Base-by-base conservation (phyloP, 2,113 vertebrate genomes). In the Brachirus orientalis region DNA sequence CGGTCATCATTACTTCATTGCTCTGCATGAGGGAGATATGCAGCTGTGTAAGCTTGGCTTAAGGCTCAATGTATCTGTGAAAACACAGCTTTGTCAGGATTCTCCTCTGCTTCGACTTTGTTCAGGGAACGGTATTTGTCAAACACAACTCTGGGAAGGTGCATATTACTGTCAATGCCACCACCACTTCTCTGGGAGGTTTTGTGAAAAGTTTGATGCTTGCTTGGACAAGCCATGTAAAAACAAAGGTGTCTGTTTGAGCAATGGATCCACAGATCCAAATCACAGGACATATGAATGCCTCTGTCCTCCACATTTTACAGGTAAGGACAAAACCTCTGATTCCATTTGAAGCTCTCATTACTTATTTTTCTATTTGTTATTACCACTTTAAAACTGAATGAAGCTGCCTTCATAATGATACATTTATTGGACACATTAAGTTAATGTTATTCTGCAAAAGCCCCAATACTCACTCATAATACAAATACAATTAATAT, bases 1-100 rank as follows among this genome's bases (percentile, higher is more conserved):
- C 19, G 95, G 95, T 52, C 91, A 85, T 43, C 93, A 93, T 82
- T 96, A 95, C 74, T 95, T 96, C 50, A 87, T 91, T 8, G 94
- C 91, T 12, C 57, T 91, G 22, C 89, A 74, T n/a, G 75, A 70
- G 36, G 90, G 56, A 47, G 91, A 92, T 8, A 65, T 80, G 0
- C 71, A 69, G 0, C 36, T 95, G 76, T 97, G 95, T 77, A 73
- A 63, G 16, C 66, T 92, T 7, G 95, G 95, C 44, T 88, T 96
- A 35, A 86, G 91, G 62, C 81, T 97, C 61, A 94, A 92, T 0
- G 67, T 97, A 17, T 93, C 92, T 0, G 92, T 96, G 47, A 95
- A 93, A 80, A 75, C 84, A 0, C 91, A 95, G 10, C 79, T 88
- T 58, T 95, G 94, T 76, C 90, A 90, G 68, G 83, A 84, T 14